phyloP scores from a whole-genome alignment of 2,113 vertebrate species.

The Numenius arquata region DNA sequence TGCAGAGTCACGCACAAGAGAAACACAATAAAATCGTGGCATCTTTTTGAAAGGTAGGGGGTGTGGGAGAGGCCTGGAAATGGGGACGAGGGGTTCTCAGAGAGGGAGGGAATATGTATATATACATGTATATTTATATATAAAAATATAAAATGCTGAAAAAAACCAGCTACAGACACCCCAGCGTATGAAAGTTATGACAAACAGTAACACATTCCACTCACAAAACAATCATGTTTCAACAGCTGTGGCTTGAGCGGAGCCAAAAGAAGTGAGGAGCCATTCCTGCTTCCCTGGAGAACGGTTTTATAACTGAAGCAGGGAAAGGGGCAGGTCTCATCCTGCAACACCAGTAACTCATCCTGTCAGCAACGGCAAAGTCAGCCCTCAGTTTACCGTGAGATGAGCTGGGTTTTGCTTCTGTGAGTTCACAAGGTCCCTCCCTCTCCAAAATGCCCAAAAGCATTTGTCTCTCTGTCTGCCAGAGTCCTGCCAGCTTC shows the following conservation, averaged over 20 bases:
- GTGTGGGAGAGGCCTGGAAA: background rate
- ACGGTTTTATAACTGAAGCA: background rate
- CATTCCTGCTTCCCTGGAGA: slow-evolving; percentile 3
- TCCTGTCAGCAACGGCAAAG: background rate
- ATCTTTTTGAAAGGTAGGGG: background rate
- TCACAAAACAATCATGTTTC: slow-evolving; percentile 37
- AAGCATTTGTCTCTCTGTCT: background rate
- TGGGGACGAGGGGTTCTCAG: background rate
- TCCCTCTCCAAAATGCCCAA: background rate
- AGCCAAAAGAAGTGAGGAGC: slow-evolving; percentile 35
- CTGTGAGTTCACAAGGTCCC: fast-evolving
- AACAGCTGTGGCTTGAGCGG: slow-evolving; percentile 10
- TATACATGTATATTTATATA: background rate
- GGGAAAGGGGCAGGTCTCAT: background rate
- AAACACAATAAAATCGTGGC: background rate
- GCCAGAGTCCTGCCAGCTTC: background rate
- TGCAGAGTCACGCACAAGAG: background rate
- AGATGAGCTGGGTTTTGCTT: background rate
- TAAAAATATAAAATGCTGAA: background rate
- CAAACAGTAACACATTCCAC: slow-evolving; percentile 8
- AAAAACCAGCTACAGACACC: background rate
- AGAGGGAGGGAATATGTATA: background rate
- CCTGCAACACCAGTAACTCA: background rate
- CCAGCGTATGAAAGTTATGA: background rate
- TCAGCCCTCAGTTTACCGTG: fast-evolving